Evolutionary conservation across 2,888 invertebrate genomes (phyloP), one percentile per base, ranked within the genome.

Genomic region (Steinernema scapterisci): DNA sequence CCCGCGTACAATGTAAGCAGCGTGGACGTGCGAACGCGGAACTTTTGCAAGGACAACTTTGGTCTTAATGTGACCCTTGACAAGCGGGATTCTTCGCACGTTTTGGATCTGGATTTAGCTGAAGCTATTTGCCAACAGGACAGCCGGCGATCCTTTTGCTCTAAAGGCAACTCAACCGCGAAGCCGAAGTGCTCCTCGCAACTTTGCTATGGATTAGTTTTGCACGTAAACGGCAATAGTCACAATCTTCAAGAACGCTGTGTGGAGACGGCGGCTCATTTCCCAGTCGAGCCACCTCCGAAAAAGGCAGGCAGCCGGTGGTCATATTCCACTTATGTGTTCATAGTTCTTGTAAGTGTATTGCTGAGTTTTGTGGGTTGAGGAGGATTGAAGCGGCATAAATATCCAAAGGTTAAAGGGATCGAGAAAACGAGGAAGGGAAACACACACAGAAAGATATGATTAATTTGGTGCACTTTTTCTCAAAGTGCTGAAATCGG

Each of bases 91-190:
- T 1, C 56, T 2, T 27, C 56, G 11, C 44, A 31, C 46, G 63
- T 54, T 1, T 27, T 52, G 43, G 31, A 78, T 27, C 43, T 81
- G 44, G 54, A 77, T 46, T 54, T 81, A 23, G 46, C 72, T 44
- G 74, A 78, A 7, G 75, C 79, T 5, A 27, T 81, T 7, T 81
- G 81, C 54, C 54, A 51, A 16, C 75, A 73, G n/a, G 44, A 75
- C 23, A 73, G 75, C 3, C 45, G 25, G 21, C 75, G 78, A 63
- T 56, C 51, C 31, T 73, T 81, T 45, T 81, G 81, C 27, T 52
- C 70, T 19, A 25, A 54, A 0, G 72, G 51, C 0, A 74, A 74
- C 31, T 27, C 16, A 6, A 31, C 63, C 7, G 5, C 19, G 63
- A 63, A 63, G 38, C 63, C 16, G 63, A 63, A 63, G 63, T 63